These are phyloP conservation scores for Cephus sareptanus DNA, from an alignment of 2,888 invertebrate genomes.

Conservation along the genomic window DNA sequence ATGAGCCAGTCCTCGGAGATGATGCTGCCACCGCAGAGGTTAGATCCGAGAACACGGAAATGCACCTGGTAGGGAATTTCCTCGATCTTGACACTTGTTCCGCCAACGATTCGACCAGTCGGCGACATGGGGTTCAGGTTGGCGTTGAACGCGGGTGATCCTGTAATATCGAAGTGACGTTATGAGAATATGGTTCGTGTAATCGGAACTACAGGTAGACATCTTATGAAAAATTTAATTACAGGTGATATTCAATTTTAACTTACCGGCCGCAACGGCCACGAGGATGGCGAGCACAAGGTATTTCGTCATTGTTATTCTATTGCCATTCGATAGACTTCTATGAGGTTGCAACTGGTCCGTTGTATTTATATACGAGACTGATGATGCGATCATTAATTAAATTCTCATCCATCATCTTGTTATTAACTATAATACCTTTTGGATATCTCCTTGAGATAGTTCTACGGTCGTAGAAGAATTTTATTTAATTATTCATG, in stretches of 20 bases:
- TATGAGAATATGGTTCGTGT: conserved; percentile 67
- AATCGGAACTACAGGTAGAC: conserved; percentile 59
- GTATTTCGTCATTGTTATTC: conserved; percentile 4
- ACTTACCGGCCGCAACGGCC: conserved; percentile 19
- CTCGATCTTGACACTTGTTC: conserved; percentile 65
- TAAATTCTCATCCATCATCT: too few relatives aligned
- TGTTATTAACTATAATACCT: too few relatives aligned
- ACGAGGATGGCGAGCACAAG: neutral
- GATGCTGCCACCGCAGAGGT: conserved; percentile 71
- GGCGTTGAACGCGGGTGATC: conserved; percentile 23
- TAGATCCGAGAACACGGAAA: conserved; percentile 60
- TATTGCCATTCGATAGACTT: too few relatives aligned
- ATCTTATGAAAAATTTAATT: neutral
- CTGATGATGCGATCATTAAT: too few relatives aligned
- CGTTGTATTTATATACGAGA: too few relatives aligned
- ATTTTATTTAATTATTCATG: too few relatives aligned
- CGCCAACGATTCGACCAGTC: conserved; percentile 66
- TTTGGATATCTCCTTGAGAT: too few relatives aligned
- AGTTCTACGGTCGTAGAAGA: too few relatives aligned
- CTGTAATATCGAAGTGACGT: conserved; percentile 54
- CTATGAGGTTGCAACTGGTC: too few relatives aligned
- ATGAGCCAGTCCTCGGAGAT: conserved; percentile 67
- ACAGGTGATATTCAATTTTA: neutral
- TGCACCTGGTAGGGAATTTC: conserved; percentile 68
- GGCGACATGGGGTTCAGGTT: conserved; percentile 8